These are phyloP conservation scores for Cairina moschata DNA, from an alignment of 2,113 vertebrate species.

Conservation along the genomic window DNA sequence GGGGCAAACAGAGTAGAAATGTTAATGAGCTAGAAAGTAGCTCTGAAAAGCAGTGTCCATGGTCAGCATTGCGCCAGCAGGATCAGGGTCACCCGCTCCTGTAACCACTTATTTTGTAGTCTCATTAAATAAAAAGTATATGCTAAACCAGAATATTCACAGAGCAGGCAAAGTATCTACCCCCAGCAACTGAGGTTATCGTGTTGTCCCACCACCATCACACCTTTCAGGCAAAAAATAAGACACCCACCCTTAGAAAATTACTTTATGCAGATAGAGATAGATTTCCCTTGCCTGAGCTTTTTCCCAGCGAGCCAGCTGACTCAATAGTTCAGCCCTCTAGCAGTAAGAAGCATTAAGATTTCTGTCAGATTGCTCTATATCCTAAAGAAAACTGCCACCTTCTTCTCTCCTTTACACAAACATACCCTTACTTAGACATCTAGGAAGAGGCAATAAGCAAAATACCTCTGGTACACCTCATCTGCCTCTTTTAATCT, in stretches of 20 bases:
- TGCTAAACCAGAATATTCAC: neutral
- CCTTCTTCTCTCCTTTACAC: slow-evolving; percentile 37
- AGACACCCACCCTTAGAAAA: slow-evolving; percentile 7
- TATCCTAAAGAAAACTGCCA: slow-evolving; percentile 49
- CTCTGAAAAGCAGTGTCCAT: neutral
- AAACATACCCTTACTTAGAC: neutral
- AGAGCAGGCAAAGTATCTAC: neutral
- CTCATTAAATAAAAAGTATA: neutral
- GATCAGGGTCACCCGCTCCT: neutral
- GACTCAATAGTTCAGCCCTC: slow-evolving; percentile 53
- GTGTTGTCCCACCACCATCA: neutral
- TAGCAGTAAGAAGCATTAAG: slow-evolving; percentile 40
- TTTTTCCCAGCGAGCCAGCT: slow-evolving; percentile 49
- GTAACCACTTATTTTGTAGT: neutral
- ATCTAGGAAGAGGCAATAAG: slow-evolving; percentile 35
- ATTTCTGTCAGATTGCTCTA: slow-evolving; percentile 51
- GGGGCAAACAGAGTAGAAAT: slow-evolving; percentile 2
- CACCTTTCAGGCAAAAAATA: neutral
- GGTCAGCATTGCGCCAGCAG: neutral
- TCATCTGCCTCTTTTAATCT: slow-evolving; percentile 15
- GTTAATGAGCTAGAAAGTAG: slow-evolving; percentile 1
- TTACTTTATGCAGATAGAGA: slow-evolving; percentile 32
- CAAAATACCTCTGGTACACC: slow-evolving; percentile 17
- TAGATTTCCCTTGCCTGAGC: slow-evolving; percentile 38
- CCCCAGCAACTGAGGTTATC: neutral